Evolutionary conservation across 2,797 vertebrate genomes (phyloP).

Genomic region (Acropternis orthonyx): DNA sequence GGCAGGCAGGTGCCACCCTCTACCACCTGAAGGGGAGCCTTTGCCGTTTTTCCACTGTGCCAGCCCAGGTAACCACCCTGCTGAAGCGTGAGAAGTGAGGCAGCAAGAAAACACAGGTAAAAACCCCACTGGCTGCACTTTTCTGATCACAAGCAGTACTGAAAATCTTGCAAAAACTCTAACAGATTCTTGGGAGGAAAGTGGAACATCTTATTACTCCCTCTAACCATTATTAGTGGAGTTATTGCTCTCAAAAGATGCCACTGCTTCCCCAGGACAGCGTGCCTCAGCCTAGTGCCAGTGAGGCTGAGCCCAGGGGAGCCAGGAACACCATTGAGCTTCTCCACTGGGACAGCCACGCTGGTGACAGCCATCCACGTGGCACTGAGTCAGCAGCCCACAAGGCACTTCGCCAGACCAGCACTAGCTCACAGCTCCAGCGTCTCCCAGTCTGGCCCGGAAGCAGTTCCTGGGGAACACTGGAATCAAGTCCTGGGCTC

Average conservation of each 20-base stretch:
- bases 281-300: not conserved
- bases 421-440: not conserved
- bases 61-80: not conserved
- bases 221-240: not conserved
- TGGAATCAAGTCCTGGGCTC: not conserved
- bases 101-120: not conserved
- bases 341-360: fast-evolving
- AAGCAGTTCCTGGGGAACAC: not conserved
- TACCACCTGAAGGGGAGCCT: not conserved
- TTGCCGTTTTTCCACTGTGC: not conserved
- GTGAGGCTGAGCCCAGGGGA: not conserved
- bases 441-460: not conserved
- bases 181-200: not conserved
- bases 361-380: not conserved
- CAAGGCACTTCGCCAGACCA: fast-evolving
- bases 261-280: not conserved
- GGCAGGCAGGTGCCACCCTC: not conserved
- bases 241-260: not conserved
- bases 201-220: not conserved
- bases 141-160: not conserved
- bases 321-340: fast-evolving
- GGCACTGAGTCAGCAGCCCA: not conserved
- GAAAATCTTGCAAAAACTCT: not conserved
- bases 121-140: not conserved
- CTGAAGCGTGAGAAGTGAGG: not conserved